phyloP scores from a whole-genome alignment of 2,113 vertebrate species.

The Speoplatyrhinus poulsoni region DNA sequence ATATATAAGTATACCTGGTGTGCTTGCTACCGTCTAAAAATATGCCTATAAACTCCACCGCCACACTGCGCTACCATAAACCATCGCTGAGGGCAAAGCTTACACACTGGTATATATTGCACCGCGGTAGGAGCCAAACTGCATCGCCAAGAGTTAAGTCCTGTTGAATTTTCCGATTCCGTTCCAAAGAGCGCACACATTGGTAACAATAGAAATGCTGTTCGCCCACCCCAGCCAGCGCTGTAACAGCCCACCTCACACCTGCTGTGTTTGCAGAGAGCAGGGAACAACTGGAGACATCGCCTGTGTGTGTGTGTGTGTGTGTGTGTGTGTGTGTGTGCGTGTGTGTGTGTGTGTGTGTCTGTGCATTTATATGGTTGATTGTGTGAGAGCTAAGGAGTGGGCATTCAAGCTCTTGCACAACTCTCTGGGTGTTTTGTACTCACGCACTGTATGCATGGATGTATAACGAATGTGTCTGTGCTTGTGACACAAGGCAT shows the following conservation, averaged over 20 bases:
- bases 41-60: conserved; percentile 10
- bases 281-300: conserved; percentile 73
- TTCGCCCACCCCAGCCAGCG: conserved; percentile 45
- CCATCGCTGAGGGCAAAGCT: conserved; percentile 6
- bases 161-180: conserved; percentile 56
- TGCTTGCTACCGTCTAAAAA: background rate
- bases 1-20: background rate
- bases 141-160: conserved; percentile 41
- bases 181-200: conserved; percentile 40
- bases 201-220: conserved; percentile 74
- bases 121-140: conserved; percentile 13
- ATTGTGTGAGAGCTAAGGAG: conserved; percentile 3
- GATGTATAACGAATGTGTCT: conserved; percentile 45
- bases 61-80: conserved; percentile 2
- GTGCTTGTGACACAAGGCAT: conserved; percentile 58
- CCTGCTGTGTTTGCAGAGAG: conserved; percentile 74
- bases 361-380: conserved; percentile 7
- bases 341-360: background rate
- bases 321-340: conserved; percentile 6
- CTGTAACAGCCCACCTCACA: conserved; percentile 46
- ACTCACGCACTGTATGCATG: conserved; percentile 20
- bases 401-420: conserved; percentile 1
- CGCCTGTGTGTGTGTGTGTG: conserved; percentile 13
- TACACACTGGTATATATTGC: conserved; percentile 13
- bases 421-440: conserved; percentile 1